Conservation (phyloP, 2,797 vertebrate species). For the Chelmon rostratus region DNA sequence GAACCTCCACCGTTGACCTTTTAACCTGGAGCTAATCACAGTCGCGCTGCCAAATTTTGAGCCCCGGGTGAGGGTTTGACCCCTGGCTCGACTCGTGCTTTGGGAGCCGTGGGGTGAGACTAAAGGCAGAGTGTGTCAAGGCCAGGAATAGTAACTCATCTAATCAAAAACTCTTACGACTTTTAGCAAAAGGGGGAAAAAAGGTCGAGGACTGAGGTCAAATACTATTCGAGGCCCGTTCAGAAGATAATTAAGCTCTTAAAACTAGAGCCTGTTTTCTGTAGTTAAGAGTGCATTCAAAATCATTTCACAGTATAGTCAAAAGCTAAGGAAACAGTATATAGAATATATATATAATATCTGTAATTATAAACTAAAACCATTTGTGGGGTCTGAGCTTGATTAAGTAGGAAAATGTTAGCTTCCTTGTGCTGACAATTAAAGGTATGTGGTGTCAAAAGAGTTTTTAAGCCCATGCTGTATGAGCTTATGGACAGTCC, state of each 20-base stretch:
- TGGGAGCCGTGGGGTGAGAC: constrained; percentile 34
- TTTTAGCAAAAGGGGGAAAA: constrained; percentile 47
- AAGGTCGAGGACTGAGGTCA: constrained; percentile 46
- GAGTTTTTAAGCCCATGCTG: constrained; percentile 58
- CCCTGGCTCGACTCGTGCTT: constrained; percentile 21
- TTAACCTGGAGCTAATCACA: constrained; percentile 63
- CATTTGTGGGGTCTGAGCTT: constrained; percentile 45
- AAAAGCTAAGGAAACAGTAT: constrained; percentile 63
- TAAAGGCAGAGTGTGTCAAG: constrained; percentile 48
- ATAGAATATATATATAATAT: constrained; percentile 52
- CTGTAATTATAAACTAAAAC: constrained; percentile 46
- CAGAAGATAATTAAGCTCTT: constrained; percentile 40
- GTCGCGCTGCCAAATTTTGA: constrained; percentile 44
- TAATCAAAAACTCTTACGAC: constrained; percentile 56
- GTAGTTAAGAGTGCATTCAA: constrained; percentile 76
- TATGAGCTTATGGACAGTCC: constrained; percentile 66
- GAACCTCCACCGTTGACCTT: constrained; percentile 72
- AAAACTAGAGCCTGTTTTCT: constrained; percentile 41
- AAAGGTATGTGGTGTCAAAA: constrained; percentile 51
- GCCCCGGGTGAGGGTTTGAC: constrained; percentile 59
- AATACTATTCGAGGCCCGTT: constrained; percentile 31
- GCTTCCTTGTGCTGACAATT: constrained; percentile 74
- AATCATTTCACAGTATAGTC: constrained; percentile 83
- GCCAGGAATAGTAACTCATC: constrained; percentile 51
- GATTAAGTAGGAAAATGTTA: constrained; percentile 51